Conservation (phyloP, 2,888 invertebrate genomes). For the Pardosa pseudoannulata region DNA sequence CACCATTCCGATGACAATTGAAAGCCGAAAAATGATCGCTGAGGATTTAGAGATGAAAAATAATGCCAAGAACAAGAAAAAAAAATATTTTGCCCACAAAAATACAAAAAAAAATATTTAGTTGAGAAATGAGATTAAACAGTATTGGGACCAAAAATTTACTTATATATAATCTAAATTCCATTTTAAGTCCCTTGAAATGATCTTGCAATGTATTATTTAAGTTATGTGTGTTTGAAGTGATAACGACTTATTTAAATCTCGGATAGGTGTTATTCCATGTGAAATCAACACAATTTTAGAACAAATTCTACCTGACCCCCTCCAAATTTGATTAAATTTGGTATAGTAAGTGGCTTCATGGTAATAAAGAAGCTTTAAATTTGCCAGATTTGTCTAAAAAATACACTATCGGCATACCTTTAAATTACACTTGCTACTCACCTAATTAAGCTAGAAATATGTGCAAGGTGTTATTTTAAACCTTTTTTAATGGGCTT, state of each 20-base stretch:
- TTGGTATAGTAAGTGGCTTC: no score
- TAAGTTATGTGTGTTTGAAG: not conserved
- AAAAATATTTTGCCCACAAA: not conserved
- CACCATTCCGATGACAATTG: not conserved
- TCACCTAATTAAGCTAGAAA: no score
- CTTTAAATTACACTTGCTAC: no score
- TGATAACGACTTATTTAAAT: not conserved
- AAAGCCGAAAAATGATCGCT: not conserved
- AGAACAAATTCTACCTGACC: no score
- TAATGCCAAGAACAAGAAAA: not conserved
- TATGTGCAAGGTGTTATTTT: no score
- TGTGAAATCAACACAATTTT: no score
- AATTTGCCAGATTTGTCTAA: no score
- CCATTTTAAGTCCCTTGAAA: not conserved
- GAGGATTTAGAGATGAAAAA: not conserved
- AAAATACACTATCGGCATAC: no score
- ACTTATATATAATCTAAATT: not conserved
- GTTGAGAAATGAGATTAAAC: not conserved
- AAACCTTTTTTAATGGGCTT: no score
- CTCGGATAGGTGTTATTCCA: not conserved
- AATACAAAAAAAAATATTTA: not conserved
- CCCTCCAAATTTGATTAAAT: no score
- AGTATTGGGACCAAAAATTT: not conserved
- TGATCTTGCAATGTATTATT: not conserved
- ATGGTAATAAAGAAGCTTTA: no score